phyloP scores from a whole-genome alignment of 2,888 invertebrate genomes.

The Eupithecia pulchellata region DNA sequence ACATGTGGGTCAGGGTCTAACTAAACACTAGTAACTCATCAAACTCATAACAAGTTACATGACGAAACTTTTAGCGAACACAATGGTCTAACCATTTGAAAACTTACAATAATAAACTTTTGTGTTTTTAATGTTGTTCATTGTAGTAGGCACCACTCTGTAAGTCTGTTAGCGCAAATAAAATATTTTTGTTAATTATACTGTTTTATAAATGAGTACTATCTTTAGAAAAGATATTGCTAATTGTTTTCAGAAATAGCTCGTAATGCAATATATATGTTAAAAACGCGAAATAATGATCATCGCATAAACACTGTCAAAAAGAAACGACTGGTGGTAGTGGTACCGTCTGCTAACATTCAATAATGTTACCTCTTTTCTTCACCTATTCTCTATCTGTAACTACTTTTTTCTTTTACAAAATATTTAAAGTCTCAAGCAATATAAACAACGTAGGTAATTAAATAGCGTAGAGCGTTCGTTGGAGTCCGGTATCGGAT shows the following conservation, averaged over 20 bases:
- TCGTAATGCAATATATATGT: neutral
- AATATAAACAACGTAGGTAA: neutral
- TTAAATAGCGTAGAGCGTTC: conserved; percentile 9
- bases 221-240: neutral
- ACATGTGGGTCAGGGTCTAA: conserved; percentile 25
- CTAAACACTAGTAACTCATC: conserved; percentile 3
- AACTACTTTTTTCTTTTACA: neutral
- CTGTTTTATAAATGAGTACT: neutral
- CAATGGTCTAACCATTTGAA: neutral
- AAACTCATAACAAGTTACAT: neutral
- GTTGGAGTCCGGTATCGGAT: conserved; percentile 51
- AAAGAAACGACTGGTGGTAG: neutral
- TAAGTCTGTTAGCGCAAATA: too few species aligned
- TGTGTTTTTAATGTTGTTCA: too few species aligned
- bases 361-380: neutral
- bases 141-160: too few species aligned
- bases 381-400: neutral
- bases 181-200: too few species aligned
- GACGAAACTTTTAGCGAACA: neutral
- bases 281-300: neutral
- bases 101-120: neutral
- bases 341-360: neutral
- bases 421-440: neutral
- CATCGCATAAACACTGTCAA: neutral
- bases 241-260: neutral